A percentile compares a stretch with the other conserved stretches of the same genome.
Evolutionary conservation across 2,797 vertebrate species (phyloP).

Genomic region (Pseudochaenichthys georgianus): DNA sequence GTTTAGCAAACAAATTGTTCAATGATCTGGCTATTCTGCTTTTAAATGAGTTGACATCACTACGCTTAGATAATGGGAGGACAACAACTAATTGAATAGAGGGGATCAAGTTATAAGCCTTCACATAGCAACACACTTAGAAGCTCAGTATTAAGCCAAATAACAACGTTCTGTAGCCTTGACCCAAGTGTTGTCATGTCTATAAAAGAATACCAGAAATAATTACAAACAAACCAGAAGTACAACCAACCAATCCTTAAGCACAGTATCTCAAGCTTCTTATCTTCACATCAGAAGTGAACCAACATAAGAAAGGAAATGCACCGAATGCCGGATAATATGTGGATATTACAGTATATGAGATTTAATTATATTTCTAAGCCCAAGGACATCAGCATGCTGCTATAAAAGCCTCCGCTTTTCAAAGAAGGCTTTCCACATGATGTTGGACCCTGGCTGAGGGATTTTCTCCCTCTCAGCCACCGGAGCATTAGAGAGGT

Average conservation of each 20-base stretch:
- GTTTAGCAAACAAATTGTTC: no score
- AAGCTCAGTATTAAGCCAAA: no score
- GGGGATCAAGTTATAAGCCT: no score
- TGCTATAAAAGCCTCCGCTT: constrained; percentile 11
- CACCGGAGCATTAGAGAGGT: constrained; percentile 56
- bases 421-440: constrained; percentile 40
- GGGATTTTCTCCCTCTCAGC: constrained; percentile 54
- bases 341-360: not conserved
- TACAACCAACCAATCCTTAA: constrained; percentile 1
- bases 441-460: constrained; percentile 36
- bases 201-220: not conserved
- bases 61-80: no score
- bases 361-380: not conserved
- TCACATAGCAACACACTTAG: no score
- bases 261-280: not conserved
- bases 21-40: no score
- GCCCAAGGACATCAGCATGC: constrained; percentile 15
- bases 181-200: not conserved
- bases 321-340: no score
- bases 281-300: not conserved
- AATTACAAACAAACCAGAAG: not conserved
- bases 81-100: no score
- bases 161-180: no score
- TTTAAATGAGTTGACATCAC: no score
- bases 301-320: not conserved